Evolutionary conservation across 1,140 invertebrate species (phyloP).

Genomic region (fruit fly (Drosophila melanogaster)): Release_6_plus_ISO1_MT NT_033777.3:23215501-23216000

Average conservation of each 20-base stretch:
- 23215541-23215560: slow-evolving; percentile 27
- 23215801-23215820: not conserved
- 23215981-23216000: not conserved
- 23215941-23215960: slow-evolving; percentile 12
- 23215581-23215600: slow-evolving; percentile 1
- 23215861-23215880: slow-evolving; percentile 13
- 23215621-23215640: slow-evolving; percentile 55
- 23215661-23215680: slow-evolving; percentile 64
- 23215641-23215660: slow-evolving; percentile 56
- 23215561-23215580: slow-evolving; percentile 41
- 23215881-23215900: slow-evolving; percentile 26
- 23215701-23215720: slow-evolving; percentile 40
- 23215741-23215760: slow-evolving; percentile 59
- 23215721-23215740: slow-evolving; percentile 10
- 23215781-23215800: slow-evolving; percentile 19
- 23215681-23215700: slow-evolving; percentile 73
- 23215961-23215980: slow-evolving; percentile 5
- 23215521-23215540: slow-evolving; percentile 57
- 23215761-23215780: slow-evolving; percentile 36
- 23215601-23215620: slow-evolving; percentile 44
- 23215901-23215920: not conserved
- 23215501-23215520: slow-evolving; percentile 37
- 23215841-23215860: slow-evolving; percentile 19
- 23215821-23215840: not conserved
- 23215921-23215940: slow-evolving; percentile 20